Conservation (phyloP, 2,888 invertebrate genomes). For the Rhamnusium bicolor region DNA sequence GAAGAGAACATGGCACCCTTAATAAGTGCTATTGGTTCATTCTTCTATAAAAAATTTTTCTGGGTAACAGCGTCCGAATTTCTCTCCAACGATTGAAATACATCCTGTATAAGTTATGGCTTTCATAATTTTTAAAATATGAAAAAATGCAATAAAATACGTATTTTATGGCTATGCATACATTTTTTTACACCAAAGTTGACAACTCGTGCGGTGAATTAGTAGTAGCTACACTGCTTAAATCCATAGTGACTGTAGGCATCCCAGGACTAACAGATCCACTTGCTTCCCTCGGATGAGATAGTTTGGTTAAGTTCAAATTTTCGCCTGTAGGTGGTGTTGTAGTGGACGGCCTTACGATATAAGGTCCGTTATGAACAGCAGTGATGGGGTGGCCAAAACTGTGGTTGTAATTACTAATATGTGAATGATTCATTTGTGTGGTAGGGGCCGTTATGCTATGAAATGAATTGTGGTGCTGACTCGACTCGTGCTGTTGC, state of each 20-base stretch:
- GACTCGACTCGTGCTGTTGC: constrained; percentile 63
- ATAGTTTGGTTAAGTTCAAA: constrained; percentile 63
- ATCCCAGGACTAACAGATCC: constrained; percentile 79
- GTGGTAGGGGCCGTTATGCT: constrained; percentile 58
- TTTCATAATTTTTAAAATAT: background rate
- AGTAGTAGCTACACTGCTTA: constrained; percentile 78
- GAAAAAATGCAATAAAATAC: constrained; percentile 13
- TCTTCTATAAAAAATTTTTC: too few species aligned
- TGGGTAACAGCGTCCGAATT: too few species aligned
- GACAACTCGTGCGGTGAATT: constrained; percentile 80
- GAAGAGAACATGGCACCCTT: too few species aligned
- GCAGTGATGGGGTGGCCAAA: constrained; percentile 64
- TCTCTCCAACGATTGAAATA: too few species aligned
- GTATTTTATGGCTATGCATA: background rate
- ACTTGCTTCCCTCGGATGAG: constrained; percentile 72
- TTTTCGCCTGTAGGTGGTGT: constrained; percentile 72
- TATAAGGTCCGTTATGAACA: constrained; percentile 73
- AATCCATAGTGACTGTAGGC: constrained; percentile 73
- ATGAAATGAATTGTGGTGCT: constrained; percentile 64
- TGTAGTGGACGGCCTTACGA: constrained; percentile 77
- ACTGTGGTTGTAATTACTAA: constrained; percentile 67
- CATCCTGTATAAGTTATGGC: too few species aligned
- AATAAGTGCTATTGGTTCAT: too few species aligned
- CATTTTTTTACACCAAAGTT: constrained; percentile 75
- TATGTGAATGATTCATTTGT: constrained; percentile 65